Base-by-base conservation (phyloP, 2,797 vertebrate species). In the Poliocrania exsul region DNA sequence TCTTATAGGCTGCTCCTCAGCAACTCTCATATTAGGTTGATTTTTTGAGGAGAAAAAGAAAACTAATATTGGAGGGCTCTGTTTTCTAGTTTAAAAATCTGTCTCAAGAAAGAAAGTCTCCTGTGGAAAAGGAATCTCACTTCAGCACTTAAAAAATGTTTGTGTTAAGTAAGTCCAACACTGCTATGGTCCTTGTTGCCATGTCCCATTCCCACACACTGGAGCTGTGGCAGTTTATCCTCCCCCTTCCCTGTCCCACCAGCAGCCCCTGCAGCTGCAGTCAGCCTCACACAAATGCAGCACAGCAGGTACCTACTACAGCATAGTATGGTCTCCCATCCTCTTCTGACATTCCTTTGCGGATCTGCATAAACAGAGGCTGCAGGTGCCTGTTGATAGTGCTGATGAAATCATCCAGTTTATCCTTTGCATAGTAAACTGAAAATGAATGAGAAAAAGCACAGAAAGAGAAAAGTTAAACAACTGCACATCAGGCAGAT, bases 311-410 rank as follows among this genome's bases (percentile, higher is more conserved):
- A 87, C 98, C 87, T 67, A 99, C 99, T 97, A 99, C 84, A 2
- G 98, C 98, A 2, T 99, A 99, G 86, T 98, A 97, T 14, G 98
- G 98, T 11, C 95, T 97, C 10, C 99, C 99, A 0, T 98, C 97
- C 0, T 98, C 98, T 82, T 99, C 99, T 0, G 98, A 98, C 85
- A 98, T 91, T 81, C 99, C 99, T 71, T 99, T 99, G 92, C 99
- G 98, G 71, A 99, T 98, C 90, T 99, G 98, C 98, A 99, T 99
- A 38, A 99, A 99, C 95, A 99, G 73, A 11, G 99, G 98, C 97
- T 99, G 99, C 71, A 99, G 97, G 26, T 98, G 98, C 49, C 97
- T 94, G 65, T 99, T 99, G 82, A 99, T 98, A 44, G 97, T 96
- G 12, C 94, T 93, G 77, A 99, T 97, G 93, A 99, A 99, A 40